Evolutionary conservation across 2,113 vertebrate species (phyloP).

Genomic region (Canis aureus): DNA sequence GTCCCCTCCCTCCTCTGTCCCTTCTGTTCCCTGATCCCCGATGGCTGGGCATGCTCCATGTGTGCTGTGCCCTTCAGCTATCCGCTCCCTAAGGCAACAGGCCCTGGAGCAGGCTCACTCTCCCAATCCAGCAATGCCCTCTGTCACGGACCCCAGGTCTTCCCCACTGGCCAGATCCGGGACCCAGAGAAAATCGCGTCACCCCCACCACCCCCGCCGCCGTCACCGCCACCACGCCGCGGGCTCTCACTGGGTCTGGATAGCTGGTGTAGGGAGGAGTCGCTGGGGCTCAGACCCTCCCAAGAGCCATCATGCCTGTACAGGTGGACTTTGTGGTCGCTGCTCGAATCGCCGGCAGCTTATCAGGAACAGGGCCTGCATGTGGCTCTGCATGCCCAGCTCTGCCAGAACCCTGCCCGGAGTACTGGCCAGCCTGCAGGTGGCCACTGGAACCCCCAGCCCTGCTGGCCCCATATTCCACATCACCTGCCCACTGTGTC

Average conservation of each 20-base stretch:
- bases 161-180: not conserved
- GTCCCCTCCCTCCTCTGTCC: no score
- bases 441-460: not conserved
- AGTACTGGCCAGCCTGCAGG: not conserved
- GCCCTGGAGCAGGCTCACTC: not conserved
- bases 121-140: not conserved
- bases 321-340: not conserved
- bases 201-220: not conserved
- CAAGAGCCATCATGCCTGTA: not conserved
- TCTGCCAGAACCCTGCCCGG: not conserved
- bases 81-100: not conserved
- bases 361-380: not conserved
- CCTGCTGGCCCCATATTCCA: not conserved
- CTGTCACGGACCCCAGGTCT: not conserved
- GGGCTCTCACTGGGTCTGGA: not conserved
- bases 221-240: rapidly evolving
- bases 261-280: rapidly evolving
- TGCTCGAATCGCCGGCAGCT: not conserved
- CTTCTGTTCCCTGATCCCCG: not conserved
- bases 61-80: not conserved
- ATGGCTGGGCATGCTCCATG: not conserved
- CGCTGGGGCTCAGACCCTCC: rapidly evolving
- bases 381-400: not conserved
- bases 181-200: not conserved
- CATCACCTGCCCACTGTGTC: rapidly evolving